Conservation (phyloP, 2,888 invertebrate species). For the Campoletis raptor region DNA sequence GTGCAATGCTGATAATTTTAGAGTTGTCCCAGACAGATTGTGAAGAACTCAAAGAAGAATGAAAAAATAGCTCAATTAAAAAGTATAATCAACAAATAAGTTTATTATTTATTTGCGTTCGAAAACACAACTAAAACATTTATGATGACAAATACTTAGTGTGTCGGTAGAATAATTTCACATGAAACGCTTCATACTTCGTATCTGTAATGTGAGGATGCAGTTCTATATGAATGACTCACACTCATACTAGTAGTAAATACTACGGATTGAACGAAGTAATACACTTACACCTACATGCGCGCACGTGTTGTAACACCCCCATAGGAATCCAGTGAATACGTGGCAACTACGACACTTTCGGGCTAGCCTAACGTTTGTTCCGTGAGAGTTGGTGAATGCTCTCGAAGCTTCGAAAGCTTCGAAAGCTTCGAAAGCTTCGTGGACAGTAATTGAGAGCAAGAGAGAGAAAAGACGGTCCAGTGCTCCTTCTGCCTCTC, state of each 20-base stretch:
- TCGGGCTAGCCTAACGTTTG: conserved; percentile 61
- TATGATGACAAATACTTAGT: background rate
- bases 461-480: conserved; percentile 75
- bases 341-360: conserved; percentile 62
- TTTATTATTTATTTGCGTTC: background rate
- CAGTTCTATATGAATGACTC: conserved; percentile 5
- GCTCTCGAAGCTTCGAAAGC: conserved; percentile 63
- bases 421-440: conserved; percentile 66
- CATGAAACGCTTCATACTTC: background rate
- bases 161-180: background rate
- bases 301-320: background rate
- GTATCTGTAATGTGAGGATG: background rate
- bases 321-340: conserved; percentile 54
- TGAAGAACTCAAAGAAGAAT: too few species aligned
- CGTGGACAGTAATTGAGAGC: conserved; percentile 76
- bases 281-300: background rate
- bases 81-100: background rate
- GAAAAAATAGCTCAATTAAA: too few species aligned
- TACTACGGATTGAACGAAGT: background rate
- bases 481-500: conserved; percentile 29
- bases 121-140: background rate
- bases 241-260: background rate
- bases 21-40: too few species aligned
- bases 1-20: background rate
- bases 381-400: conserved; percentile 72